Evolutionary conservation across 2,797 vertebrate genomes (phyloP).

Genomic region (Nyctalus aviator): DNA sequence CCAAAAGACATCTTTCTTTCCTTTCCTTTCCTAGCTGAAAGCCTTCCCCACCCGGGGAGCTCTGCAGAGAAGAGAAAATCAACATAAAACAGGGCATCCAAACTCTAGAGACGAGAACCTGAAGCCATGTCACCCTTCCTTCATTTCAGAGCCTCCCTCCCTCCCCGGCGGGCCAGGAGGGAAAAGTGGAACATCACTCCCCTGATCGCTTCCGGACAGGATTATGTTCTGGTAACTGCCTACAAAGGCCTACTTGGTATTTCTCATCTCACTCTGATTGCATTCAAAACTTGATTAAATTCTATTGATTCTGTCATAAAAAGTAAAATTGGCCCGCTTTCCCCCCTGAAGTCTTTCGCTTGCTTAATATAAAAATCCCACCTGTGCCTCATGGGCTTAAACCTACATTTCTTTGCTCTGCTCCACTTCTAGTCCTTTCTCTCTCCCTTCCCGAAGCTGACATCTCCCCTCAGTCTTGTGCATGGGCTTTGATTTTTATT

Average conservation of each 20-base stretch:
- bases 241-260: slow-evolving; percentile 50
- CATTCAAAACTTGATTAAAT: slow-evolving; percentile 79
- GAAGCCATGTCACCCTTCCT: neutral
- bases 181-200: slow-evolving; percentile 59
- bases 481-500: slow-evolving; percentile 69
- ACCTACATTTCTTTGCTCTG: slow-evolving; percentile 50
- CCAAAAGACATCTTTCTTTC: neutral
- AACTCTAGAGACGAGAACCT: neutral
- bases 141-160: neutral
- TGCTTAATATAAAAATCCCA: slow-evolving; percentile 78
- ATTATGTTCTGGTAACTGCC: slow-evolving; percentile 66
- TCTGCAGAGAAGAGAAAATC: neutral
- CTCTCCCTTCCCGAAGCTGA: slow-evolving; percentile 46
- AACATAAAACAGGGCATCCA: neutral
- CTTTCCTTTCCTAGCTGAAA: slow-evolving; percentile 47
- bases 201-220: slow-evolving; percentile 52
- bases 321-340: slow-evolving; percentile 56
- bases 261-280: slow-evolving; percentile 69
- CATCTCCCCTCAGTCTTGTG: slow-evolving; percentile 67
- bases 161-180: neutral
- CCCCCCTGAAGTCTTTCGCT: slow-evolving; percentile 54
- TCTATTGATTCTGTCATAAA: slow-evolving; percentile 78
- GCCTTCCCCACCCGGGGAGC: neutral
- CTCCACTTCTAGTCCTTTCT: slow-evolving; percentile 24
- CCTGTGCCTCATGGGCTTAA: slow-evolving; percentile 61